Percentiles rank a stretch among this genome's conserved stretches.
Conservation (phyloP, 2,797 vertebrate species). For the Gymnothorax javanicus region DNA sequence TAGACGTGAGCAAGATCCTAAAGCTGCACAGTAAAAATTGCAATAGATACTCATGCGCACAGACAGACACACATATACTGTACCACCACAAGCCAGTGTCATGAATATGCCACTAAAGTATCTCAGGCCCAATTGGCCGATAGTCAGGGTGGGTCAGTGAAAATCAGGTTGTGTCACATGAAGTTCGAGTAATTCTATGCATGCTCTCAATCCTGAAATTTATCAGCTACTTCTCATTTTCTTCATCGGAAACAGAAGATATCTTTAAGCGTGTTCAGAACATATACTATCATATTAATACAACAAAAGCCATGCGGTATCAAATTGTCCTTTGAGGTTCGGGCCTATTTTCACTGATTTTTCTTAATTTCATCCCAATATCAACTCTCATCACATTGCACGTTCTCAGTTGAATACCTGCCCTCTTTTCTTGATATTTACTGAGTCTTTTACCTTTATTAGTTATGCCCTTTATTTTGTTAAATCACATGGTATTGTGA, state of each 20-base stretch:
- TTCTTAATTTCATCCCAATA: neutral
- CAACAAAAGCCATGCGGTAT: neutral
- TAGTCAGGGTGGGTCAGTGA: neutral
- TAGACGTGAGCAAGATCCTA: neutral
- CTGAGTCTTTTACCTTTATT: neutral
- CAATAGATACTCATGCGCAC: neutral
- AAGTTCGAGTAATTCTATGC: neutral
- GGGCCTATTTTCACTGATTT: neutral
- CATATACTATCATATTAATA: neutral
- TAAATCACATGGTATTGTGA: neutral
- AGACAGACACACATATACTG: too few species aligned
- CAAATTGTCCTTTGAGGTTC: neutral
- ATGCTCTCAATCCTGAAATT: neutral
- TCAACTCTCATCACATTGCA: neutral
- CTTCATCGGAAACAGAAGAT: neutral
- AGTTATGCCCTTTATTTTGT: neutral
- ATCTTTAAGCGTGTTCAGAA: neutral
- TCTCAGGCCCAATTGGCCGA: neutral
- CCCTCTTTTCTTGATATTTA: neutral
- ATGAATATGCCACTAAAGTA: neutral
- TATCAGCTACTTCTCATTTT: neutral
- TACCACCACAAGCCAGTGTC: neutral
- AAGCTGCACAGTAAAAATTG: neutral
- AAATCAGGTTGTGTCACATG: neutral
- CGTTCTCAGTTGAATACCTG: neutral